Base-by-base conservation (phyloP, 2,797 vertebrate genomes). In the Epinephelus malabaricus region DNA sequence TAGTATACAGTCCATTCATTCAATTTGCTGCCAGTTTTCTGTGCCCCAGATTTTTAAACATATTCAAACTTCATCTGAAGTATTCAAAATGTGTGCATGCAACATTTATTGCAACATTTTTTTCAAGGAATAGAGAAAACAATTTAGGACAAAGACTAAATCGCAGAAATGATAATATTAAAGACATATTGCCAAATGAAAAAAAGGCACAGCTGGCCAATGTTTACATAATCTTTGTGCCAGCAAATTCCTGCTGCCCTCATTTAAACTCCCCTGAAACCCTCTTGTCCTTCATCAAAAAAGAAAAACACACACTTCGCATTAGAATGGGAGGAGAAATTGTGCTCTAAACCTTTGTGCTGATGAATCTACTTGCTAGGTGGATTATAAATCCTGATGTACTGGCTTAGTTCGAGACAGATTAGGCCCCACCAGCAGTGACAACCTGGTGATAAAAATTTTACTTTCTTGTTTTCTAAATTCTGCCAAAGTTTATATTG, bases 321-420 rank as follows among this genome's bases (percentile, higher is more conserved):
- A n/a, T 25, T 49, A 82, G 63, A 73, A 53, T 85, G 18, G 67
- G 72, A 78, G 54, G 30, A 83, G 43, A 87, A 84, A 90, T 89
- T 89, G 73, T 82, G 69, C 47, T 68, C 79, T 85, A 83, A 93
- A 89, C 88, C 90, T 93, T 88, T 89, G 82, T 86, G 85, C 88
- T 88, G 94, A 95, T 86, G 84, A 94, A 90, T 88, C 74, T 82
- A 89, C 80, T 89, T 80, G 79, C 66, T 90, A 82, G 84, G 68
- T 94, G 86, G 92, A 95, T 94, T 94, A 94, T 85, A 89, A 93
- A 94, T 90, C 89, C 89, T 82, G 79, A 88, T 83, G 76, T 79
- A 86, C 56, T 76, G 82, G 87, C 54, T 93, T 93, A 92, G 73
- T 78, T 81, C 23, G 25, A 69, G 66, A 89, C 77, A 93, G 95